Conservation (phyloP, 2,113 vertebrate genomes). For the Coracopsis vasa region DNA sequence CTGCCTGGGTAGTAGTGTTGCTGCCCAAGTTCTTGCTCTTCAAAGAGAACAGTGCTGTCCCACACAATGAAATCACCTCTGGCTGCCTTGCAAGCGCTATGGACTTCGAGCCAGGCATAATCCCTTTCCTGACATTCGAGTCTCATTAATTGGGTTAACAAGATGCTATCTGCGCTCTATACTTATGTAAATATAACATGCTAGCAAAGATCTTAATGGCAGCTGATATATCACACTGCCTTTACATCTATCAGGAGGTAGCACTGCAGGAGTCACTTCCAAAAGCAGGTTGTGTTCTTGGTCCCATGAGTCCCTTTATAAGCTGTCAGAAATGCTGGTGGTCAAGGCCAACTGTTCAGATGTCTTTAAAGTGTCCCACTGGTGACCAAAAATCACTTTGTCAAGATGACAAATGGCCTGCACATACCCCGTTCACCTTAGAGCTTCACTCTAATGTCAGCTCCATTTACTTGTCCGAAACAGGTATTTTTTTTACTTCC, state of each 20-base stretch:
- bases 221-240: conserved; percentile 1
- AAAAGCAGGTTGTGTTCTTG: conserved; percentile 24
- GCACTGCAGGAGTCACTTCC: not conserved
- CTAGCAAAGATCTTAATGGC: conserved; percentile 30
- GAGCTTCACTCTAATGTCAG: conserved; percentile 35
- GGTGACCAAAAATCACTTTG: conserved; percentile 72
- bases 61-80: conserved; percentile 18
- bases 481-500: conserved; percentile 64
- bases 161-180: conserved; percentile 3
- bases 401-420: conserved; percentile 74
- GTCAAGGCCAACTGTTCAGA: conserved; percentile 65
- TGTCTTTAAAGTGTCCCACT: conserved; percentile 71
- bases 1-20: not conserved
- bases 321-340: conserved; percentile 63
- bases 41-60: not conserved
- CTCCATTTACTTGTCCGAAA: conserved; percentile 60
- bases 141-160: conserved; percentile 50
- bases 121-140: conserved; percentile 24
- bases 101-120: not conserved
- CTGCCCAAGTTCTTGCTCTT: not conserved
- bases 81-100: not conserved
- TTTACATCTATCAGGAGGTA: not conserved
- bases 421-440: conserved; percentile 5
- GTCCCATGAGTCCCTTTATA: conserved; percentile 53
- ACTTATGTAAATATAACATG: not conserved